Evolutionary conservation across 1,140 invertebrate genomes (phyloP), one percentile per base, ranked within the genome.

Genomic region (Oryctes rhinoceros): DNA sequence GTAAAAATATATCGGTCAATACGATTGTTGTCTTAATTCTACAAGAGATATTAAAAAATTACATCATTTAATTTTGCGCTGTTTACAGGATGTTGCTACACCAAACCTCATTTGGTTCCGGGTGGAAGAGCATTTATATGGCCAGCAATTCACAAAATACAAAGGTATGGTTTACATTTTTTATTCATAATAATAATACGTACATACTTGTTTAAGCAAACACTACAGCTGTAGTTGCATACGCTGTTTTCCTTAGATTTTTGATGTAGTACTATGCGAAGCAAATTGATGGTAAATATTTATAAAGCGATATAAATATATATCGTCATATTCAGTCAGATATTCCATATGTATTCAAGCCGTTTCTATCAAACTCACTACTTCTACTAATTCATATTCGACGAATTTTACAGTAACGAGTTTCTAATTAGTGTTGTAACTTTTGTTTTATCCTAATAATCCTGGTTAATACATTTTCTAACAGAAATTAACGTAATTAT

Each of bases 111-210:
- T 24, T 88, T 99, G 79, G 96, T 99, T 59, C 97, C 97, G 79
- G 98, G 98, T 83, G 98, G 98, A 18, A 90, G 98, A 81, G 96
- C 97, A 30, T 99, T 99, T 91, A 97, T 99, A 3, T 99, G 97
- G 97, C 98, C 98, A 11, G 89, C 94, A 10, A 92, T 99, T 79
- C 98, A 99, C 88, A 93, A 94, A 90, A 95, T 99, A 81, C 97
- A 99, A 89, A 95, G 95, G 96, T 97, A 91, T 35, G 15, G 11
- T 24, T n/a, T 76, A 76, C 35, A 24, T 76, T 18, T 44, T 76
- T 76, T 15, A 48, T 44, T 47, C n/a, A 47, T n/a, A 47, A 76
- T n/a, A 30, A 47, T 47, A 18, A 35, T 5, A 44, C 39, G 13
- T 76, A 4, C 47, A 76, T 47, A 9, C n/a, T 71, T 44, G 39